Conservation (phyloP, 2,888 invertebrate species). For the Drosophila nigricruria region DNA sequence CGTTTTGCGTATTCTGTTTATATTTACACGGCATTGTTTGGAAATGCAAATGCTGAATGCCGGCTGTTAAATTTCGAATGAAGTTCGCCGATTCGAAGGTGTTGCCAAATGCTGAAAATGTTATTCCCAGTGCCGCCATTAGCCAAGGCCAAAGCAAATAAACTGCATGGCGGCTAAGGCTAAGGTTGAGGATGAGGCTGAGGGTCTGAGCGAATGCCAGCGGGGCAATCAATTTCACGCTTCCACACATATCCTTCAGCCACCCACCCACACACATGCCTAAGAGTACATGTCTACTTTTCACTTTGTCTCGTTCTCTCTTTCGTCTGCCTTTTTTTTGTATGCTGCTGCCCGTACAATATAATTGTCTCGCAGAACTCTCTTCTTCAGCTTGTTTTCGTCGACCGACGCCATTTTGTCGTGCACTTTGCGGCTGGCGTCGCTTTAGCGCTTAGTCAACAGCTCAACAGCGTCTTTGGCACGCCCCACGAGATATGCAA, state of each 20-base stretch:
- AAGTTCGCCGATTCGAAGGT: slow-evolving; percentile 17
- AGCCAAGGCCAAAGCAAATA: slow-evolving; percentile 51
- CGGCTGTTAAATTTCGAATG: slow-evolving; percentile 15
- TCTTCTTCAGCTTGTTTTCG: slow-evolving; percentile 16
- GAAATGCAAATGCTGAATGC: slow-evolving; percentile 33
- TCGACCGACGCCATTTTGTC: slow-evolving; percentile 48
- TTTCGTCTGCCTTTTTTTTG: not conserved
- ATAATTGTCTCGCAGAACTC: slow-evolving; percentile 65
- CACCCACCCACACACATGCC: slow-evolving; percentile 6
- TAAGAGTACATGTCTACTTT: not conserved
- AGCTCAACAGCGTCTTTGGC: slow-evolving; percentile 14
- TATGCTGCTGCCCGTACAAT: slow-evolving; percentile 36
- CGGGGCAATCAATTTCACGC: slow-evolving; percentile 75
- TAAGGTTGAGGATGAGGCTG: not conserved
- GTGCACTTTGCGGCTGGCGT: slow-evolving; percentile 53
- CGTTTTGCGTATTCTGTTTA: slow-evolving; percentile 32
- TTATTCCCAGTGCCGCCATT: slow-evolving; percentile 35
- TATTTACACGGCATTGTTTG: slow-evolving; percentile 32
- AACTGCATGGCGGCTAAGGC: slow-evolving; percentile 36
- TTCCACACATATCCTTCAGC: slow-evolving; percentile 26
- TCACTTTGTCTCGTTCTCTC: slow-evolving; percentile 10
- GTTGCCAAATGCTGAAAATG: slow-evolving; percentile 30
- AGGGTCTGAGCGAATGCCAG: slow-evolving; percentile 53
- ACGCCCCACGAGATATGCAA: slow-evolving; percentile 42
- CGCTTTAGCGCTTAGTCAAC: slow-evolving; percentile 41